Evolutionary conservation across 2,888 invertebrate species (phyloP).

Genomic region (Mongoloraphidia duomilia): DNA sequence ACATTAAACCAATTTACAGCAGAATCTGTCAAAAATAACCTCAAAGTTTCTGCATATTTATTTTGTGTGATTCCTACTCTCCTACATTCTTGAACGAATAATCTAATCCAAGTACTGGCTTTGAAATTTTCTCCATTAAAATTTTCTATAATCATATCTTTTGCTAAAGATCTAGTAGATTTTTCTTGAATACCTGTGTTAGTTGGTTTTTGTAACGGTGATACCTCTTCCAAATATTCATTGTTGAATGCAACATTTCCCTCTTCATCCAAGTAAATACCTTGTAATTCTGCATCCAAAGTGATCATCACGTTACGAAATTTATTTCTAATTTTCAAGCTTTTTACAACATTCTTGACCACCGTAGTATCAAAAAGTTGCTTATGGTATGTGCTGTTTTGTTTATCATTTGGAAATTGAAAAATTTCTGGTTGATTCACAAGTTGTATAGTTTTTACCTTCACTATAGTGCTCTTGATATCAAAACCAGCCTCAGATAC

Average conservation of each 20-base stretch:
- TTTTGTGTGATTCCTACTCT: conserved; percentile 1
- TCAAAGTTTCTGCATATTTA: conserved; percentile 3
- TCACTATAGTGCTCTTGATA: neutral
- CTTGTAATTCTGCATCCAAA: conserved; percentile 9
- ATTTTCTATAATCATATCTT: conserved; percentile 6
- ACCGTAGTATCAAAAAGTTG: conserved; percentile 1
- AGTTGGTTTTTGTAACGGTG: neutral
- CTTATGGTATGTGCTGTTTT: conserved; percentile 1
- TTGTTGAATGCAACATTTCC: conserved; percentile 14
- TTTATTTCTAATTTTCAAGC: conserved; percentile 11
- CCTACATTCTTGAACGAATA: conserved; percentile 1
- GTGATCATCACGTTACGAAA: conserved; percentile 15
- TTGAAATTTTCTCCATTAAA: conserved; percentile 7
- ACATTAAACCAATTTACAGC: too few relatives aligned
- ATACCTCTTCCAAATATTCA: conserved; percentile 11
- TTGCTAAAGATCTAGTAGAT: conserved; percentile 1
- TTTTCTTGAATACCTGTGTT: neutral
- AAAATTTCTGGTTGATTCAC: neutral
- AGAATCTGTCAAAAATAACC: conserved; percentile 6
- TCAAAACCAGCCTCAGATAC: neutral
- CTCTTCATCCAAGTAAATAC: conserved; percentile 12
- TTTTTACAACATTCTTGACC: conserved; percentile 7
- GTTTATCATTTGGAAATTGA: conserved; percentile 4
- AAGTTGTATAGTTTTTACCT: conserved; percentile 4
- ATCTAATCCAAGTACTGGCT: conserved; percentile 4